phyloP scores from a whole-genome alignment of 37 sponge, comb jelly and placozoan species.

The Cladorhizidae sp. region DNA sequence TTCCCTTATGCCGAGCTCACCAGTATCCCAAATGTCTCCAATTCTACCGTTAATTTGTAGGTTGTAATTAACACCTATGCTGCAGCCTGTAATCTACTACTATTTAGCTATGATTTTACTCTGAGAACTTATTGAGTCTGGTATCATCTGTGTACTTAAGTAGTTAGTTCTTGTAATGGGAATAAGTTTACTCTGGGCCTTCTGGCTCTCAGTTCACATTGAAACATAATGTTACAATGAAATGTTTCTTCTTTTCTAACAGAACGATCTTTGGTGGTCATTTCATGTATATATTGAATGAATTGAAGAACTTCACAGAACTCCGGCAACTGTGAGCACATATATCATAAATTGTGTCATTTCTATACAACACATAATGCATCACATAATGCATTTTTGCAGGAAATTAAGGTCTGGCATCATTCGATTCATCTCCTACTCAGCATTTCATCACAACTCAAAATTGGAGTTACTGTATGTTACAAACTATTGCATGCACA shows the following conservation, averaged over 20 bases:
- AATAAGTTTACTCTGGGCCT: no score
- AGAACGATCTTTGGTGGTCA: background rate
- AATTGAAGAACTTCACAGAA: background rate
- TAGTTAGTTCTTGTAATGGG: no score
- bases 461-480: slow-evolving; percentile 13
- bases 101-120: no score
- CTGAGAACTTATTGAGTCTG: no score
- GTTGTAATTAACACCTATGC: background rate
- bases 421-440: background rate
- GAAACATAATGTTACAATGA: no score
- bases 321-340: background rate
- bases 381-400: background rate
- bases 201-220: no score
- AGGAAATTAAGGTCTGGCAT: background rate
- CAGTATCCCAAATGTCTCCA: background rate
- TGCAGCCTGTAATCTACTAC: background rate
- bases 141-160: no score
- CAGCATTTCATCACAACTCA: background rate
- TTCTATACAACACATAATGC: no score
- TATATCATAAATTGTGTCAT: background rate
- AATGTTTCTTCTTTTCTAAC: background rate
- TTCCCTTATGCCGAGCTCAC: background rate
- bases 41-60: background rate
- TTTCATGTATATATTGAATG: background rate
- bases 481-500: no score